Evolutionary conservation across 1,140 invertebrate species (phyloP).

Genomic region (Hormaphis cornu): DNA sequence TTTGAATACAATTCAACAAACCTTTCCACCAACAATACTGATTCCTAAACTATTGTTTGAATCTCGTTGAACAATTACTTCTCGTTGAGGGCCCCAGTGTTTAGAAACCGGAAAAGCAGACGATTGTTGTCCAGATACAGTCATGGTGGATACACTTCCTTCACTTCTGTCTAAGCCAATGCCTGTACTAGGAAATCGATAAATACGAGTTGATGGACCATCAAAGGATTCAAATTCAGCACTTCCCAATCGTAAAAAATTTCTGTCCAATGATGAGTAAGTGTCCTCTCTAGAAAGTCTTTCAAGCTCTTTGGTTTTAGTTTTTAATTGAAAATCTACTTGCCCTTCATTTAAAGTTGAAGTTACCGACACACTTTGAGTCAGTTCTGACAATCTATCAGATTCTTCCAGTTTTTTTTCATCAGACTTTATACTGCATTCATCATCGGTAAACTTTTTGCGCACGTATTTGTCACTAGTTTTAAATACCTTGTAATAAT

Average conservation of each 20-base stretch:
- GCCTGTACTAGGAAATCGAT: conserved; percentile 35
- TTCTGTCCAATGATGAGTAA: neutral
- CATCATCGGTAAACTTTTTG: neutral
- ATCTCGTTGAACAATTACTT: conserved; percentile 62
- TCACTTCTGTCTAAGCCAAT: conserved; percentile 33
- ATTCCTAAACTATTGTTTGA: conserved; percentile 75
- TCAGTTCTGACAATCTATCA: neutral
- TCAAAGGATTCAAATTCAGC: conserved; percentile 17
- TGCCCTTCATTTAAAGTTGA: neutral
- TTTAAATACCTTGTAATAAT: conserved; percentile 20
- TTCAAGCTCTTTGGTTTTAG: neutral
- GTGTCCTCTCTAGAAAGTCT: neutral
- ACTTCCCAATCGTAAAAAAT: conserved; percentile 21
- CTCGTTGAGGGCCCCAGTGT: conserved; percentile 78
- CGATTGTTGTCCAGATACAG: conserved; percentile 26
- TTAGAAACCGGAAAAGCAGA: conserved; percentile 52
- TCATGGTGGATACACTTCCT: conserved; percentile 17
- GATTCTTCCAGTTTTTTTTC: conserved; percentile 1
- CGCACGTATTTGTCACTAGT: conserved; percentile 1
- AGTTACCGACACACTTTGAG: neutral
- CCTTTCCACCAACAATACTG: conserved; percentile 94
- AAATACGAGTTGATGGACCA: conserved; percentile 25
- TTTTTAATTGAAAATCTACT: neutral
- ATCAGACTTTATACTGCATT: neutral
- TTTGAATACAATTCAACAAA: conserved; percentile 41